These are phyloP conservation scores for Rhynchotus rufescens DNA, from an alignment of 2,797 vertebrate species.

Conservation along the genomic window DNA sequence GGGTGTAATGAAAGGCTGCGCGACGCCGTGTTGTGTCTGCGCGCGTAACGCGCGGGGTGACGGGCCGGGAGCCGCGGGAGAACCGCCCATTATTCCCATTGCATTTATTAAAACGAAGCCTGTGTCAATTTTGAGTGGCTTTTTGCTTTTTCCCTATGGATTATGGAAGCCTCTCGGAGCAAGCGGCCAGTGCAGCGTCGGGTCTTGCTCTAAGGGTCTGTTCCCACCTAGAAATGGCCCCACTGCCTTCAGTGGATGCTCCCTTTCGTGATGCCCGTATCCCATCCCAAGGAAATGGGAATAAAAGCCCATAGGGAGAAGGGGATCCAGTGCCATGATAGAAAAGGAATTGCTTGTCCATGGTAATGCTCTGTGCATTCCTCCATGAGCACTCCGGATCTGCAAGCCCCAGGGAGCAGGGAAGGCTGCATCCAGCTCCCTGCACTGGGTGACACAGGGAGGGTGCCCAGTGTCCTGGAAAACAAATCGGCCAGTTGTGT, in stretches of 20 bases:
- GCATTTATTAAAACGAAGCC: not conserved
- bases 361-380: not conserved
- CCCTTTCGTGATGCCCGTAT: rapidly evolving
- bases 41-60: not conserved
- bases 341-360: too few species aligned
- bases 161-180: not conserved
- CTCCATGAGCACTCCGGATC: too few species aligned
- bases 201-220: not conserved
- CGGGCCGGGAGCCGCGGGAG: not conserved
- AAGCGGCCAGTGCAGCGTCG: not conserved
- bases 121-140: not conserved
- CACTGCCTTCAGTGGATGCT: not conserved
- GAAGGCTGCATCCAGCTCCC: too few species aligned
- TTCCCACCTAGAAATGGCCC: not conserved
- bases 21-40: constrained; percentile 22
- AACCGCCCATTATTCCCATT: not conserved
- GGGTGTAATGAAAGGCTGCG: constrained; percentile 50
- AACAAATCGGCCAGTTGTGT: not conserved
- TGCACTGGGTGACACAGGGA: not conserved
- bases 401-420: not conserved
- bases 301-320: rapidly evolving
- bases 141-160: not conserved
- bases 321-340: not conserved
- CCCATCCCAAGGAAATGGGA: not conserved
- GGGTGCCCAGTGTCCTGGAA: not conserved